Evolutionary conservation across 2,797 vertebrate genomes (phyloP), one percentile per base, ranked within the genome.

Genomic region (Lutjanus campechanus): DNA sequence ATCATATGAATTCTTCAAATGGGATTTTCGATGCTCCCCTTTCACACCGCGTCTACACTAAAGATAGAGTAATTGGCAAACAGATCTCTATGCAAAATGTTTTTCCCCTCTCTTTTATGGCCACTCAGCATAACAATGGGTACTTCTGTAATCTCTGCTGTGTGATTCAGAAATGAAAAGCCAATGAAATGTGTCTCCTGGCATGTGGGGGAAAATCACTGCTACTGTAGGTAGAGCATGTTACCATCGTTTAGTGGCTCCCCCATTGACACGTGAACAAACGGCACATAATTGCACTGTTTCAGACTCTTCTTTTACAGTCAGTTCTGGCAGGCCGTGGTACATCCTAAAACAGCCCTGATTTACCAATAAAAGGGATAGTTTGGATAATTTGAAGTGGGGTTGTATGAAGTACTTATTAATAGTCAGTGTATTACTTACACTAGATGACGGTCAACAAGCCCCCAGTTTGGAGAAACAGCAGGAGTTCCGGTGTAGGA

Each of bases 21-120:
- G 84, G 86, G 91, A 87, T 89, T 92, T 93, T 80, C 75, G 55
- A 81, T 73, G 78, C 77, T 82, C 64, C 80, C 77, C 75, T 76
- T 83, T 87, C 88, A 77, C 70, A 81, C 82, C 40, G 2, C 81
- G 80, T 90, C 91, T 85, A 89, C 90, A 92, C 93, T 93, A 91
- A 90, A 89, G 76, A 82, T 69, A 29, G 78, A 88, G 89, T 91
- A 95, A 94, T 94, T 95, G 92, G 87, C 91, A 93, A 92, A 94
- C 87, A 90, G 86, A 92, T 88, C 85, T 83, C 82, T 73, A 82
- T 76, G 79, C 82, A 87, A 88, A 92, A 85, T 82, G 70, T 73
- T 25, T 81, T 83, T 73, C 56, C 69, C 67, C 55, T 76, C 78
- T 81, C 79, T 85, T 89, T 93, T 93, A 91, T 87, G 91, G 79